Evolutionary conservation across 37 sponge, comb jelly and placozoan genomes (phyloP), one percentile per base, ranked within the genome.

Genomic region (Hexactinellida sp.): DNA sequence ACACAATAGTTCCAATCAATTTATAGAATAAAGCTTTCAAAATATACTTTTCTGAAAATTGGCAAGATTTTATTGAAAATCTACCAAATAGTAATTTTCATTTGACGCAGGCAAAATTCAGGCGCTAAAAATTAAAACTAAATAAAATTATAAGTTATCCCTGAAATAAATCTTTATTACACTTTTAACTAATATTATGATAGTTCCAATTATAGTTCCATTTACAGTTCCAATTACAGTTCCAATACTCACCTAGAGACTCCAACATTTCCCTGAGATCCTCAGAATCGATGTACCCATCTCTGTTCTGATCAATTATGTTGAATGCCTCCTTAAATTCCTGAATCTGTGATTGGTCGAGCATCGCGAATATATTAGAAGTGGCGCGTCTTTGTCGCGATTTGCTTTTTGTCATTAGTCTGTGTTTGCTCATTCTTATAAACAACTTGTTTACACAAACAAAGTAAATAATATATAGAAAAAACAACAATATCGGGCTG

Each of bases 311-410:
- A 82, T 97, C 98, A 28, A 97, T 97, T 90, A 97, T 93, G 90
- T 95, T 97, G 93, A 97, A 97, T 0, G 98, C 98, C 96, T 97
- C 98, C 84, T 97, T 97, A 89, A 97, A 97, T 54, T 97, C 98
- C 89, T 97, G 98, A 38, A 97, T 97, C 89, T 97, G 98, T 37
- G 98, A 91, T 88, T 97, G 98, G 54, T 97, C 98, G 41, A 97
- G 95, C 98, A 97, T 97, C 82, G 98, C 98, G 39, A 97, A 97
- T 87, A 97, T 96, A 88, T 97, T 97, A 3, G 94, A 93, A n/a
- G 98, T 97, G 89, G 98, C 98, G 35, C 98, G 85, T 85, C 92
- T 93, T 84, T 95, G 97, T 39, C 99, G 89, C 90, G 92, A 95
- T 90, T 98, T 98, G 34, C 89, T 89, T 63, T 88, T 86, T 87